Base-by-base conservation (phyloP, 2,888 invertebrate species). In the Pristionchus arcanus region DNA sequence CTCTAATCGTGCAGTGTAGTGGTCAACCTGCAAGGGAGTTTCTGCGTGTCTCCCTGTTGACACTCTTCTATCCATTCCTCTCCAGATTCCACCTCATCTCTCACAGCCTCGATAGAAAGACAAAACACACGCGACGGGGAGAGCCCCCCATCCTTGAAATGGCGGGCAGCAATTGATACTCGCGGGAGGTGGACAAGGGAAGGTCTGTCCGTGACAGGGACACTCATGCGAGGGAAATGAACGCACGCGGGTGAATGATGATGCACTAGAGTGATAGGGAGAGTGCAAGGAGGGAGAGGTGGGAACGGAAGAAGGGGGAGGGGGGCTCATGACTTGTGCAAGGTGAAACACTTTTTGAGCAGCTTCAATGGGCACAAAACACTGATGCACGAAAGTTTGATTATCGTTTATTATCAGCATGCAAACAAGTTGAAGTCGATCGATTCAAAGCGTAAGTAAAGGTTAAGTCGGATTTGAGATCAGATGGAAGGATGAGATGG, bases 181-280 rank as follows among this genome's bases (percentile, higher is more conserved):
- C 13, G 3, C 9, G 5, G n/a, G n/a, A 49, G 34, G 37, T 2
- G 83, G 83, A 84, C 59, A 84, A 7, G 2, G 49, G 13, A 1
- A 2, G 42, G 19, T 81, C n/a, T 81, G 81, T 81, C 81, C 9
- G 1, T 11, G 81, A 81, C 81, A 81, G n/a, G 42, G 42, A 42
- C 42, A 42, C 42, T 42, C 42, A 49, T 11, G 81, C 15, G 28
- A 31, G 68, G n/a, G 49, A 11, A n/a, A n/a, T 19, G 42, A 77
- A 37, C 34, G 37, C 34, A 74, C 74, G 37, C 34, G 74, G 74
- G 21, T 74, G 68, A n/a, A n/a, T n/a, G 31, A n/a, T 66, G 71
- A 74, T 77, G 74, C 5, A 77, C 42, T 42, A 34, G 11, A 37
- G 2, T 84, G 59, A 84, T 84, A 84, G 84, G 84, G 53, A 55